Percentiles rank a stretch among this genome's conserved stretches.
phyloP scores from a whole-genome alignment of 2,113 vertebrate genomes.

The Rhineura floridana region DNA sequence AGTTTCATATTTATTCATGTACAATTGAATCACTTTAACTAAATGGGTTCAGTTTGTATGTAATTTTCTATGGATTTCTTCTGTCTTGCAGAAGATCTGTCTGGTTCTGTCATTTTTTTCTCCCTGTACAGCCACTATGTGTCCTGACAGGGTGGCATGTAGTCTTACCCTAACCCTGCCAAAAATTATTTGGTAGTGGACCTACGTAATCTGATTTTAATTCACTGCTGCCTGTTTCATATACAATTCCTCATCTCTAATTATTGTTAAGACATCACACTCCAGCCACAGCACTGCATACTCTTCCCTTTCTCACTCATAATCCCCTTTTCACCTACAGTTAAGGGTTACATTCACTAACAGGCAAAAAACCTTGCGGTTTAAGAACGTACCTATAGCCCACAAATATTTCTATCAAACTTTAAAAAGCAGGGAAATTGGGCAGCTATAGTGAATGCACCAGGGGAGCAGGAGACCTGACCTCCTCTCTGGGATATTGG shows the following conservation, averaged over 20 bases:
- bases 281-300: background rate
- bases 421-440: too few species aligned
- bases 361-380: too few species aligned
- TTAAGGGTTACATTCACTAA: too few species aligned
- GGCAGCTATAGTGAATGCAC: too few species aligned
- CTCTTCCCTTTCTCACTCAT: background rate
- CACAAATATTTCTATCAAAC: too few species aligned
- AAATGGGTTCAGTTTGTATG: background rate
- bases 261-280: background rate
- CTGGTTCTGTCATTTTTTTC: background rate
- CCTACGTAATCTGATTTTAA: background rate
- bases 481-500: too few species aligned
- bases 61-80: background rate
- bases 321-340: too few species aligned
- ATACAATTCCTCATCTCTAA: background rate
- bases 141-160: background rate
- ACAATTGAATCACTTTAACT: background rate
- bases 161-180: background rate
- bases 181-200: background rate
- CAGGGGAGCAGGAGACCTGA: too few species aligned
- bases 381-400: too few species aligned
- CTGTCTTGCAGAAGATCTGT: background rate
- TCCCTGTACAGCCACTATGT: background rate
- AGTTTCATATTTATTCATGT: background rate
- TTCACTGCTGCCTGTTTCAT: background rate